A percentile compares a stretch with the other conserved stretches of the same genome.
phyloP scores from a whole-genome alignment of 2,113 vertebrate species.

The Jaculus jaculus region DNA sequence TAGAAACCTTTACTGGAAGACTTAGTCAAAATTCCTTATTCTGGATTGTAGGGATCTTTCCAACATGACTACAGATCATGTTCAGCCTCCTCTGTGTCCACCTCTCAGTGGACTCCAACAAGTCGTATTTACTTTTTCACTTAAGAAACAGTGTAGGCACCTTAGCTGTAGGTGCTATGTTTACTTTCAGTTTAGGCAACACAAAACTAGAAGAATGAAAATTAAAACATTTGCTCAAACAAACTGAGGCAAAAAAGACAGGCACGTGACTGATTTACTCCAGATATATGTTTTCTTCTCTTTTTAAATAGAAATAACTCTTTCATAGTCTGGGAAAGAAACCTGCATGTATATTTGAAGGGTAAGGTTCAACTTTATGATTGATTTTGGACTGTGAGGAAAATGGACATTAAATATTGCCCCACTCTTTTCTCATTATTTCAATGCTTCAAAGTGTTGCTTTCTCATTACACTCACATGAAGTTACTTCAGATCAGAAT shows the following conservation, averaged over 20 bases:
- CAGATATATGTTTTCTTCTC: too few relatives aligned
- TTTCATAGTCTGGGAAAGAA: neutral
- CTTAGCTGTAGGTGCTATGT: neutral
- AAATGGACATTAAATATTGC: neutral
- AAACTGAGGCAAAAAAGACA: neutral
- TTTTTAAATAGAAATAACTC: neutral
- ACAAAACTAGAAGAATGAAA: neutral
- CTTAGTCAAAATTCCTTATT: neutral
- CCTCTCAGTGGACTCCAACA: neutral
- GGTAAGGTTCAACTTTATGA: neutral
- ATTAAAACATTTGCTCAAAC: constrained; percentile 10
- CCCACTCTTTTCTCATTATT: neutral
- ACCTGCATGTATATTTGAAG: neutral
- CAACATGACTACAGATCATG: neutral
- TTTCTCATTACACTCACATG: neutral
- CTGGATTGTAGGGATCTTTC: neutral
- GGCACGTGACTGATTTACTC: neutral
- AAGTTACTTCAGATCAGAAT: neutral
- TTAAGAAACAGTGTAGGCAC: constrained; percentile 19
- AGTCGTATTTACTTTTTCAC: neutral
- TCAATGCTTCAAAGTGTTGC: neutral
- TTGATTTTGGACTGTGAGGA: neutral
- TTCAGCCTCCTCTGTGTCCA: neutral
- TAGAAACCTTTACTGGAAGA: constrained; percentile 10
- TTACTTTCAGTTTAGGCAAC: neutral